Conservation (phyloP, 1,140 invertebrate genomes). For the Chironomus tepperi region DNA sequence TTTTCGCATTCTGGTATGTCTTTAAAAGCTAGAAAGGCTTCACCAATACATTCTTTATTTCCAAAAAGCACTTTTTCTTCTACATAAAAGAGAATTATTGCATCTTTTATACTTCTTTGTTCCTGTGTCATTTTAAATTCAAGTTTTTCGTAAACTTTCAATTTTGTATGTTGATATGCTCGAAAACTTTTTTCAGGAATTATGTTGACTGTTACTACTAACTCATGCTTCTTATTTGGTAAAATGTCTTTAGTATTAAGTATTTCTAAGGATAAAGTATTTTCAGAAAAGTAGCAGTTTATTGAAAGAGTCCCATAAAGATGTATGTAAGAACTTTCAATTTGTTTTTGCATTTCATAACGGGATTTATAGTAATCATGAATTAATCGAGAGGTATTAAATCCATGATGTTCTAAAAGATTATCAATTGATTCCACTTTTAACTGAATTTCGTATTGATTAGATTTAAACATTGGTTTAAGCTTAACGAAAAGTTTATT, state of each 20-base stretch:
- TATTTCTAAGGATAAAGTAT: slow-evolving; percentile 41
- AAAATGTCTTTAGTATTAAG: background rate
- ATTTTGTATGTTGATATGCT: slow-evolving; percentile 59
- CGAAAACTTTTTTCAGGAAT: slow-evolving; percentile 73
- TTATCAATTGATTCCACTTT: slow-evolving; percentile 57
- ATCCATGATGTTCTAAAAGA: slow-evolving; percentile 67
- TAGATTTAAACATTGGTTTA: slow-evolving; percentile 80
- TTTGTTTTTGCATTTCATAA: slow-evolving; percentile 52
- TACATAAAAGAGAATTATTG: slow-evolving; percentile 69
- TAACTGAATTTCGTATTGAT: slow-evolving; percentile 40
- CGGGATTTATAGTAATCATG: slow-evolving; percentile 73
- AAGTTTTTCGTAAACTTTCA: slow-evolving; percentile 84
- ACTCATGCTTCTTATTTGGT: slow-evolving; percentile 52
- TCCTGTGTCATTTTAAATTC: slow-evolving; percentile 66
- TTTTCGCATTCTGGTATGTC: slow-evolving; percentile 51
- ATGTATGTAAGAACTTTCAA: slow-evolving; percentile 42
- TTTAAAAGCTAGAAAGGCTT: slow-evolving; percentile 69
- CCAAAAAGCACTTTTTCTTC: slow-evolving; percentile 89
- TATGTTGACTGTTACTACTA: slow-evolving; percentile 74
- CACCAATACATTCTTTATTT: slow-evolving; percentile 81
- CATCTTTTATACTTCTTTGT: slow-evolving; percentile 57
- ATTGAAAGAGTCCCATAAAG: slow-evolving; percentile 60
- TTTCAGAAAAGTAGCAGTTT: slow-evolving; percentile 55
- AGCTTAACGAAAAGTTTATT: slow-evolving; percentile 75
- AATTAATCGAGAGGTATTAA: slow-evolving; percentile 78